A percentile compares a stretch with the other conserved stretches of the same genome.
phyloP scores from a whole-genome alignment of 2,888 invertebrate genomes.

The Andrena fulva region DNA sequence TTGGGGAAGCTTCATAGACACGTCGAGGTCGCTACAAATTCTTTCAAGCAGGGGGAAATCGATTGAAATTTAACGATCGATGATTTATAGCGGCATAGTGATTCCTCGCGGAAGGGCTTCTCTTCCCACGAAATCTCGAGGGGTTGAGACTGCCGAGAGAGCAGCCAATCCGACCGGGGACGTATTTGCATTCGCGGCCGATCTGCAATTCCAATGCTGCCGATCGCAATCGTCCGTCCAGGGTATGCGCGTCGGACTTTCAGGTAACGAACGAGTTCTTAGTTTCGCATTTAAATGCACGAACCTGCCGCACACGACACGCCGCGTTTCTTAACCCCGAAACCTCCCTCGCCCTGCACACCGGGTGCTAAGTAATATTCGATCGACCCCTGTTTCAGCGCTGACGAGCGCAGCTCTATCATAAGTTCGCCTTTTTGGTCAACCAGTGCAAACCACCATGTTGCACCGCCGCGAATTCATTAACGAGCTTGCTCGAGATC shows the following conservation, averaged over 20 bases:
- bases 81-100: background rate
- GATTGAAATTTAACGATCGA: slow-evolving; percentile 1
- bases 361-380: slow-evolving; percentile 42
- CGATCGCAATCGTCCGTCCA: slow-evolving; percentile 57
- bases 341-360: background rate
- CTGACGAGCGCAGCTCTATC: background rate
- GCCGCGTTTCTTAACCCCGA: slow-evolving; percentile 47
- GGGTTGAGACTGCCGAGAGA: background rate
- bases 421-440: background rate
- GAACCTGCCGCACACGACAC: slow-evolving; percentile 33
- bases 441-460: no score
- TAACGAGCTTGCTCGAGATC: no score
- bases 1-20: background rate
- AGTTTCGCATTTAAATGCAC: slow-evolving; percentile 50
- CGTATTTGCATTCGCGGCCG: slow-evolving; percentile 52
- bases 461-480: no score
- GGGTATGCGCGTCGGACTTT: slow-evolving; percentile 21
- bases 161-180: slow-evolving; percentile 1
- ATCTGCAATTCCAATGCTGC: slow-evolving; percentile 65
- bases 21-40: no score
- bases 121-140: slow-evolving; percentile 10
- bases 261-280: slow-evolving; percentile 39
- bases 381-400: background rate
- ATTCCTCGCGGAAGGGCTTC: background rate
- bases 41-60: no score